Evolutionary conservation across 2,113 vertebrate genomes (phyloP), one percentile per base, ranked within the genome.

Genomic region (Actinemys pallida): DNA sequence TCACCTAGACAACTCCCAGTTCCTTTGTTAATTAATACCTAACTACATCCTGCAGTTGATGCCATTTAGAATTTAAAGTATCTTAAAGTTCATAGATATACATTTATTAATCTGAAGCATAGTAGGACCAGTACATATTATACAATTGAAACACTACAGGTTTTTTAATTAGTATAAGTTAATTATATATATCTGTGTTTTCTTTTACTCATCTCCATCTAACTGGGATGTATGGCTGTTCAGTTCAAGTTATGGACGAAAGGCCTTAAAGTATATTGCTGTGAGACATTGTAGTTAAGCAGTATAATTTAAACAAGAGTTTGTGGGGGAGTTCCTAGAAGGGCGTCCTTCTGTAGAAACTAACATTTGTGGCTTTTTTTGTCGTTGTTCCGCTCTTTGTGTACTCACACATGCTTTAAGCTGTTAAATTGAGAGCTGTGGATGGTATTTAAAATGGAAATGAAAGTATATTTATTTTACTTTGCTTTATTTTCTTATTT

Each of bases 1-100:
- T 97, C 94, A 93, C 83, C 95, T 93, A 87, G 89, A 84, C 92
- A 81, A 90, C 94, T 93, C 96, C 96, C 84, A 91, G 86, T 6
- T 95, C 95, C 90, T 91, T 19, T 93, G 42, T 95, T 96, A 94
- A 95, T 97, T 97, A 94, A 88, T 93, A 90, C 92, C 78, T 96
- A 96, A 78, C 82, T 81, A 89, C 83, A 56, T 95, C 86, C 75
- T 82, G 83, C 87, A 86, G 27, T 62, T 92, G 90, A 84, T 62
- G 96, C 29, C 86, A 53, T 88, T 95, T 93, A 90, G 82, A 82
- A 92, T 45, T 11, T 90, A 80, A 57, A 52, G 76, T 35, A 50
- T 85, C 93, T 93, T 29, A 86, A 88, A 25, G 59, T 95, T 97
- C 92, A 82, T 83, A 86, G 82, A 65, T 75, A 83, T 27, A 16